phyloP scores from a whole-genome alignment of 2,797 vertebrate species.

The Melanotaenia trifasciata region DNA sequence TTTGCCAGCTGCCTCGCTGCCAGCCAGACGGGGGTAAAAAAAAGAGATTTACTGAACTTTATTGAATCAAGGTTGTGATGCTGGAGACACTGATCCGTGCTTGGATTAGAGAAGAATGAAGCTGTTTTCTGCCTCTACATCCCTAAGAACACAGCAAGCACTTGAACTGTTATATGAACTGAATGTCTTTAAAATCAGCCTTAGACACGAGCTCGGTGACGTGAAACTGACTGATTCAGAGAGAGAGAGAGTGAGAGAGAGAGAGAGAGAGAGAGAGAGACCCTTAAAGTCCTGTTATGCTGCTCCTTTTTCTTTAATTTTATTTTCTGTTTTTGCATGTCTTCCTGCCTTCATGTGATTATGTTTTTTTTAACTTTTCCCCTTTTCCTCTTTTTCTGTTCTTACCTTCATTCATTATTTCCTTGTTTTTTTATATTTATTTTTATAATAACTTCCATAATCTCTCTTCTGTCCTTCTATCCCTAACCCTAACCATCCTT shows the following conservation, averaged over 20 bases:
- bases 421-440: neutral
- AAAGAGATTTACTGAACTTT: conserved; percentile 48
- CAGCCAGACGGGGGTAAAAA: conserved; percentile 50
- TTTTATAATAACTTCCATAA: neutral
- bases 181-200: neutral
- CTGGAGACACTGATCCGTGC: conserved; percentile 42
- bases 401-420: neutral
- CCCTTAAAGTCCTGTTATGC: neutral
- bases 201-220: neutral
- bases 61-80: conserved; percentile 70
- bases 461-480: neutral
- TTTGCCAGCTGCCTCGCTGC: conserved; percentile 48
- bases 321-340: neutral
- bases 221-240: neutral
- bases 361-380: too few relatives aligned
- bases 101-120: conserved; percentile 26
- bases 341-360: neutral
- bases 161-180: neutral
- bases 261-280: too few relatives aligned
- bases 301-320: neutral
- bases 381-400: neutral
- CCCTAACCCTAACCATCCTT: neutral
- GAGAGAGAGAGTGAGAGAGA: neutral
- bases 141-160: neutral
- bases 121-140: conserved; percentile 1